phyloP scores from a whole-genome alignment of 2,797 vertebrate genomes.

The Silurus aristotelis region DNA sequence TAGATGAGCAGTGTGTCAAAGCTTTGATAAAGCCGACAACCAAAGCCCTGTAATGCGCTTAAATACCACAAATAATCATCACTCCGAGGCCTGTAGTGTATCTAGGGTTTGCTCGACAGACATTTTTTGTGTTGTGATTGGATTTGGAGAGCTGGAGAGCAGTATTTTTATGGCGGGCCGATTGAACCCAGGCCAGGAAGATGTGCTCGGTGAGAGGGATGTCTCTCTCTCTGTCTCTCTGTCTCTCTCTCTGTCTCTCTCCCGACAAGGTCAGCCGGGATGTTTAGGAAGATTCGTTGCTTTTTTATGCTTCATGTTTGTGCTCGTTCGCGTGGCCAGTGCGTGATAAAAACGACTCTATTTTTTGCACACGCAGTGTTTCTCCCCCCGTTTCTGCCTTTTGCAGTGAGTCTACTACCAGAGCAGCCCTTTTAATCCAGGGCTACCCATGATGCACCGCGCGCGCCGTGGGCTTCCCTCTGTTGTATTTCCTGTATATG shows the following conservation, averaged over 20 bases:
- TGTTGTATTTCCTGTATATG: constrained; percentile 76
- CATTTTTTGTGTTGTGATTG: not conserved
- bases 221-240: not conserved
- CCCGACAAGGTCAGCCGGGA: constrained; percentile 40
- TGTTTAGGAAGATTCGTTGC: not conserved
- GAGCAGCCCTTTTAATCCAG: constrained; percentile 70
- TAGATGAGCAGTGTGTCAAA: constrained; percentile 9
- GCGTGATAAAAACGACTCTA: too few relatives aligned
- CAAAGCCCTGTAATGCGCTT: not conserved
- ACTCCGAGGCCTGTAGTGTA: not conserved
- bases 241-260: not conserved
- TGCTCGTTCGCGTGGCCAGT: too few relatives aligned
- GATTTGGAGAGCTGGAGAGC: not conserved
- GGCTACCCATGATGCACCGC: constrained; percentile 74
- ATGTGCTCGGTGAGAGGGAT: not conserved
- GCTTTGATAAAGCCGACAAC: not conserved
- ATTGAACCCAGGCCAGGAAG: constrained; percentile 40
- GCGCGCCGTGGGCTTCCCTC: constrained; percentile 55
- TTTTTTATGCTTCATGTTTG: too few relatives aligned
- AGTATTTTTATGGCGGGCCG: constrained; percentile 43
- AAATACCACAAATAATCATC: not conserved
- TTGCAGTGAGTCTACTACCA: constrained; percentile 37
- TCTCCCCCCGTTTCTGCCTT: not conserved
- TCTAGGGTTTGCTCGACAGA: not conserved
- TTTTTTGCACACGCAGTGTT: too few relatives aligned